Percentiles rank a stretch among this genome's conserved stretches.
Evolutionary conservation across 2,888 invertebrate species (phyloP).

Genomic region (Luperina testacea): DNA sequence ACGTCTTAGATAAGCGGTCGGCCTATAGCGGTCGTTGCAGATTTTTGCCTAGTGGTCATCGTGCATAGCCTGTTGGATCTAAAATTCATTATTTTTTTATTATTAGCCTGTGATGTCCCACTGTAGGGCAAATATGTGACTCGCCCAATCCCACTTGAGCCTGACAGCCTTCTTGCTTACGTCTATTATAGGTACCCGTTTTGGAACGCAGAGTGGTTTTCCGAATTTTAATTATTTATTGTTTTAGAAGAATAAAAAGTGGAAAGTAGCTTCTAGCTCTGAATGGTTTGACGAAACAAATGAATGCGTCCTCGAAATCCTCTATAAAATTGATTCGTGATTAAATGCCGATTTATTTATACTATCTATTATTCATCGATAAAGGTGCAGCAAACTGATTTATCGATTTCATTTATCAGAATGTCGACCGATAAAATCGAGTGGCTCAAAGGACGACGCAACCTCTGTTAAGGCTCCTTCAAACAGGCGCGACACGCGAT

Average conservation of each 20-base stretch:
- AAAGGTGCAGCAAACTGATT: constrained; percentile 32
- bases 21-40: not conserved
- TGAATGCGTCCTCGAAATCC: not conserved
- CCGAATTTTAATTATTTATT: too few species aligned
- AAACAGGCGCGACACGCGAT: too few species aligned
- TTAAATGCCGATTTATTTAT: constrained; percentile 7
- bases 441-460: constrained; percentile 4
- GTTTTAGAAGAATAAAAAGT: not conserved
- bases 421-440: constrained; percentile 32
- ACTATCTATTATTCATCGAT: constrained; percentile 22
- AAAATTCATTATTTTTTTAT: too few species aligned
- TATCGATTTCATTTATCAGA: constrained; percentile 46
- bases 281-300: constrained; percentile 7
- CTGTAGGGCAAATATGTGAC: too few species aligned
- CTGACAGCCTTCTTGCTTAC: not conserved
- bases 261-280: constrained; percentile 1
- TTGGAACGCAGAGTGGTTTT: not conserved
- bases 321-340: not conserved
- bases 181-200: not conserved
- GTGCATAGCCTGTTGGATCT: not conserved
- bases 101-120: too few species aligned
- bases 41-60: not conserved
- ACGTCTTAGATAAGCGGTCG: too few species aligned
- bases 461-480: constrained; percentile 3
- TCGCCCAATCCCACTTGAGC: not conserved